Percentiles rank a stretch among this genome's conserved stretches.
phyloP scores from a whole-genome alignment of 2,888 invertebrate genomes.

The Dorcus parallelipipedus region DNA sequence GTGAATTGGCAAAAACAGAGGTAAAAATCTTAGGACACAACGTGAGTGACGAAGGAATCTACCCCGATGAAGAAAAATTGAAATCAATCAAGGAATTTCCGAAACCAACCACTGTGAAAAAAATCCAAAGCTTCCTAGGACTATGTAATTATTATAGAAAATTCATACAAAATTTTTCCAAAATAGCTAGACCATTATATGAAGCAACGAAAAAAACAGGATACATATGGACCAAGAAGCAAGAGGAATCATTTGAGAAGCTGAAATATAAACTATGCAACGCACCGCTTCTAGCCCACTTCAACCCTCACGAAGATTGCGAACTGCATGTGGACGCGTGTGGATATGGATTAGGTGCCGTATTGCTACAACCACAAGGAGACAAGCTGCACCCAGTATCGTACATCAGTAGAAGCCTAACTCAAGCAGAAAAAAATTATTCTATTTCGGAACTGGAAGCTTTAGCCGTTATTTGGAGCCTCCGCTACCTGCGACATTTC shows the following conservation, averaged over 20 bases:
- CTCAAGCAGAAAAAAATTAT: constrained; percentile 27
- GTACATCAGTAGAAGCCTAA: constrained; percentile 35
- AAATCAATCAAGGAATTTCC: constrained; percentile 28
- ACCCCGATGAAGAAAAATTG: constrained; percentile 30
- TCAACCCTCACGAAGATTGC: constrained; percentile 8
- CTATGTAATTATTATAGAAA: constrained; percentile 39
- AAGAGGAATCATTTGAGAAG: constrained; percentile 21
- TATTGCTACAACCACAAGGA: constrained; percentile 29
- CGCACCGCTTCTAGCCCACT: constrained; percentile 24
- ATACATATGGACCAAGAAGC: constrained; percentile 14
- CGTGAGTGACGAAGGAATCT: constrained; percentile 30
- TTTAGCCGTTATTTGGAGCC: too few species aligned
- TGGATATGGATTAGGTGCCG: not conserved
- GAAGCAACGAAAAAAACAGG: constrained; percentile 29
- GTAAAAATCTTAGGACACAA: constrained; percentile 27
- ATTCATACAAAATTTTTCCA: constrained; percentile 35
- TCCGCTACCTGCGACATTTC: too few species aligned
- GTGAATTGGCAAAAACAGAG: not conserved
- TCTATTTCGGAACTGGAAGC: too few species aligned
- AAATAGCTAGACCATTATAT: constrained; percentile 36
- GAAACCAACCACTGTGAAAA: constrained; percentile 28
- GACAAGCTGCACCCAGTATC: constrained; percentile 32
- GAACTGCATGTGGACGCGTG: constrained; percentile 33
- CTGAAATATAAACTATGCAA: constrained; percentile 20
- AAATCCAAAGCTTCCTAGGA: constrained; percentile 36